Base-by-base conservation (phyloP, 2,888 invertebrate species). In the Phania funesta region DNA sequence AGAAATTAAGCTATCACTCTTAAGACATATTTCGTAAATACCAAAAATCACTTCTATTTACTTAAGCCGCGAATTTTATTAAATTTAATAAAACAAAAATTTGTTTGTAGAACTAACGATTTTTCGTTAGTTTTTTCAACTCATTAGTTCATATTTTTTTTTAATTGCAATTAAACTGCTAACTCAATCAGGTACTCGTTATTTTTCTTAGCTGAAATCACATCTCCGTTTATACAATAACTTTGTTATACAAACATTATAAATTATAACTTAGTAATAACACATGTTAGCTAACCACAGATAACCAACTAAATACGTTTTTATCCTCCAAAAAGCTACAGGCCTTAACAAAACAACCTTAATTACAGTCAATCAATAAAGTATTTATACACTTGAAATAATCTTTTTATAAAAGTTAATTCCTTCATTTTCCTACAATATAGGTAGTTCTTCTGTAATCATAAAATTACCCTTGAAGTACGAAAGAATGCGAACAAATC, bases 401-500 rank as follows among this genome's bases (percentile, higher is more conserved):
- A 71, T 58, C 68, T 50, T 58, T 71, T 58, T 68, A 56, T 56
- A 73, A 67, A 54, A 56, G 48, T 50, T 56, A 32, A 52, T 18
- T 11, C n/a, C 44, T 35, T 1, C 3, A 35, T 22, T 35, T 38
- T 48, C 3, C 46, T 24, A 48, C n/a, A 68, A 68, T 26, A 60
- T 38, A n/a, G n/a, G n/a, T n/a, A 18, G 56, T 56, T 74, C 46
- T 78, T 68, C 52, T 74, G 68, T 78, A 78, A 82, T 70, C 74
- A 74, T 58, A 70, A 78, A 82, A 82, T 70, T 82, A 78, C 78
- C 78, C 78, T 78, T 78, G 78, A 82, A 82, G 78, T 82, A 65
- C 71, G 13, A n/a, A 41, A 46, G 26, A 41, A 75, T 38, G 58
- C 20, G 8, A 65, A 29, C 41, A 50, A 70, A 70, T 58, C 41